Base-by-base conservation (phyloP, 2,797 vertebrate genomes). In the Rachycentron canadum region DNA sequence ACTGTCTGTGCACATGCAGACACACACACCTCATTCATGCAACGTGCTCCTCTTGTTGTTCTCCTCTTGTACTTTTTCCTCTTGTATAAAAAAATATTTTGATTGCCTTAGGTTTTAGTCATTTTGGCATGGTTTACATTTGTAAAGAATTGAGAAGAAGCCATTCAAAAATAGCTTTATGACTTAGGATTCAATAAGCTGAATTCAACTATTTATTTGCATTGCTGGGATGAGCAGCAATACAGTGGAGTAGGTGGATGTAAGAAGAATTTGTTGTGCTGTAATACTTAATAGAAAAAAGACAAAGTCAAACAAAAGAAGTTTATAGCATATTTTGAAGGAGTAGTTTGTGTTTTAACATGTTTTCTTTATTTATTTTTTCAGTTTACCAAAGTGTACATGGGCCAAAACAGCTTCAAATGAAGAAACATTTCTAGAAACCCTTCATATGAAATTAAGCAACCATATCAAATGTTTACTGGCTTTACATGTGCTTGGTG, bases 131-230 rank as follows among this genome's bases (percentile, higher is more conserved):
- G 62, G 83, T 93, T 94, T 90, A 91, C 81, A 84, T 89, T 66
- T 85, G 80, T 69, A 80, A 85, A 74, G 23, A 55, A 30, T 11
- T 49, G 66, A 53, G 41, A 78, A 69, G 63, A 91, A 88, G 88
- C 89, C 87, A 91, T 89, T 85, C 81, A 89, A 21, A 85, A 80
- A 66, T 40, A 86, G 81, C 85, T 85, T 86, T 89, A 73, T 63
- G 25, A 57, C 69, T 89, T 83, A 77, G 77, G 53, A 59, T 9
- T 62, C 53, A 14, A 79, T 73, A 60, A 74, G 75, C 76, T 70
- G 73, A 83, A 66, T 67, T 83, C 5, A 86, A 79, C 50, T 92
- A 91, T 93, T 91, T 92, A 91, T 91, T 89, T 64, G 61, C 76
- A 62, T 86, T 73, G 70, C 61, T 83, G 69, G 59, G 73, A 81